phyloP scores from a whole-genome alignment of 2,888 invertebrate species.

The Stomorhina lunata region DNA sequence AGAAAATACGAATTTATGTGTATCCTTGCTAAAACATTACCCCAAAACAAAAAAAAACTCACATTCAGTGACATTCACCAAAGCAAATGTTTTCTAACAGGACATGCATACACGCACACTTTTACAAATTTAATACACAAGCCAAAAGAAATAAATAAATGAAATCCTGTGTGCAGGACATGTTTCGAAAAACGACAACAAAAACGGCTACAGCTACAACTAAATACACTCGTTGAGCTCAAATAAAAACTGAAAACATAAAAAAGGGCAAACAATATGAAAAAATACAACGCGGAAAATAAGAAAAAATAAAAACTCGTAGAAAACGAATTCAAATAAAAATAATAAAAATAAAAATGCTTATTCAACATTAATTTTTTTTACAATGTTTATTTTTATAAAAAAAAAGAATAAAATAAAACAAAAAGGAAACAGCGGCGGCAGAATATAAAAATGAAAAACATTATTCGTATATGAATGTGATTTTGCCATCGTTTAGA shows the following conservation, averaged over 20 bases:
- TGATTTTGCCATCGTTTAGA: neutral
- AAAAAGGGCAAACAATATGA: slow-evolving; percentile 2
- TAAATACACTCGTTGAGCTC: slow-evolving; percentile 11
- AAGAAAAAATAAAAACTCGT: slow-evolving; percentile 9
- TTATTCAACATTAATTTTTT: slow-evolving; percentile 50
- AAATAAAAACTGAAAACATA: slow-evolving; percentile 4
- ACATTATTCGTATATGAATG: neutral
- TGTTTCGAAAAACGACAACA: slow-evolving; percentile 11
- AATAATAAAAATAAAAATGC: slow-evolving; percentile 46
- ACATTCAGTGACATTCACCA: neutral
- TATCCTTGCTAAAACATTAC: no score
- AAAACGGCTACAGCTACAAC: no score
- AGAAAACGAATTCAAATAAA: slow-evolving; percentile 33
- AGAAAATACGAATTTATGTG: neutral
- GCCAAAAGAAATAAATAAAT: slow-evolving; percentile 42
- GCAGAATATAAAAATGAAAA: slow-evolving; percentile 2
- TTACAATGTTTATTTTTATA: slow-evolving; percentile 36
- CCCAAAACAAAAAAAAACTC: neutral
- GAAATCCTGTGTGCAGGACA: slow-evolving; percentile 49
- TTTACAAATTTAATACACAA: neutral
- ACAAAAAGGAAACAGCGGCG: neutral
- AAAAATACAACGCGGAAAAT: slow-evolving; percentile 20
- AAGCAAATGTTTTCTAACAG: slow-evolving; percentile 16
- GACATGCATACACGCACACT: neutral
- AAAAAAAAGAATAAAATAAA: slow-evolving; percentile 9